phyloP scores from a whole-genome alignment of 2,888 invertebrate genomes.

The Omphaloscelis lunosa region DNA sequence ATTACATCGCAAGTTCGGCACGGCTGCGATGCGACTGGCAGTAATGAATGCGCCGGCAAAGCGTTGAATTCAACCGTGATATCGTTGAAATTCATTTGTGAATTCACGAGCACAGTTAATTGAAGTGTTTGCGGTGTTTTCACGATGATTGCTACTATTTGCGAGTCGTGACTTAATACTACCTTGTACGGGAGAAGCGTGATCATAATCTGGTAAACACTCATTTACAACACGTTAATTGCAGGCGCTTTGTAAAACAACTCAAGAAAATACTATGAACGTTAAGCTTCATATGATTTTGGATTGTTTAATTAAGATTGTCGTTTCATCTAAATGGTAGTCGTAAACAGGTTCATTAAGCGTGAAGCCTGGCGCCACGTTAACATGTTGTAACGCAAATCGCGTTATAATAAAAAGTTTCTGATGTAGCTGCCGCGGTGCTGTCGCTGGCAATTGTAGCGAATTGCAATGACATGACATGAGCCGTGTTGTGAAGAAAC shows the following conservation, averaged over 20 bases:
- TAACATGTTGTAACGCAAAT: slow-evolving; percentile 33
- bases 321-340: slow-evolving; percentile 52
- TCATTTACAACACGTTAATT: slow-evolving; percentile 44
- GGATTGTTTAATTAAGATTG: slow-evolving; percentile 53
- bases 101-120: slow-evolving; percentile 62
- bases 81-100: slow-evolving; percentile 74
- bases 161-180: slow-evolving; percentile 49
- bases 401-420: slow-evolving; percentile 37
- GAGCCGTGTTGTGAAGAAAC: slow-evolving; percentile 6
- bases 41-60: slow-evolving; percentile 78
- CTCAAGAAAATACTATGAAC: slow-evolving; percentile 37
- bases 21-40: slow-evolving; percentile 62
- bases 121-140: slow-evolving; percentile 68
- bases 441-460: slow-evolving; percentile 3
- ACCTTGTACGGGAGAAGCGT: slow-evolving; percentile 48
- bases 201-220: slow-evolving; percentile 47
- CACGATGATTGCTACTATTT: slow-evolving; percentile 56
- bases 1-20: slow-evolving; percentile 74
- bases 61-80: slow-evolving; percentile 72
- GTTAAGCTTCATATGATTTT: slow-evolving; percentile 51
- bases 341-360: slow-evolving; percentile 56
- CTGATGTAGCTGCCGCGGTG: slow-evolving; percentile 12
- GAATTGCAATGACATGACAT: slow-evolving; percentile 9
- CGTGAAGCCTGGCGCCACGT: slow-evolving; percentile 20
- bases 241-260: slow-evolving; percentile 22